Base-by-base conservation (phyloP, 2,888 invertebrate species). In the Xanthorhoe designata region DNA sequence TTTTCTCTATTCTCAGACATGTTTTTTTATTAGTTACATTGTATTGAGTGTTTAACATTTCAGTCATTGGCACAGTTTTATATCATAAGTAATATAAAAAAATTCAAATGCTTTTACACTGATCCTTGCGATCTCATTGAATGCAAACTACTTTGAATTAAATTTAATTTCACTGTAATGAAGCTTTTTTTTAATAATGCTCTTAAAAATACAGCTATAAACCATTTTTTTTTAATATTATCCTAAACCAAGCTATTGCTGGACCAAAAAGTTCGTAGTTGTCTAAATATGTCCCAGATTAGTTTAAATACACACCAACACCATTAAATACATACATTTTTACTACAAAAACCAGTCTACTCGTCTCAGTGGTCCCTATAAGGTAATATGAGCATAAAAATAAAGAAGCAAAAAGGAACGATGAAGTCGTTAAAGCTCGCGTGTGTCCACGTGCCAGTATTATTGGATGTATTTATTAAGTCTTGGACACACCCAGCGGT, bases 381-480 rank as follows among this genome's bases (percentile, higher is more conserved):
- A 69, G 75, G 69, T 66, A 64, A 68, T 70, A 70, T 69, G 70
- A 63, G 66, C 71, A 72, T 78, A 62, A 75, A 76, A 75, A 72
- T 74, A 78, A 73, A 74, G 65, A 74, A 75, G 62, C 50, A 59
- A 61, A 68, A 72, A 64, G 70, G 71, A 75, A 71, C 71, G 73
- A 74, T 71, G 68, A 69, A 65, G 58, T 72, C 73, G 68, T 78
- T 77, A 76, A 52, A 54, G 42, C 64, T 42, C 19, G 35, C 29
- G 17, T 24, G 69, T 67, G 68, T 69, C 58, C 72, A 71, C 69
- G 65, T 72, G 56, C 59, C 60, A 55, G 47, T 17, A 47, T 18
- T 18, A 38, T 52, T 15, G 24, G 58, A 55, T 52, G 55, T 72
- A 53, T 75, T 70, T 69, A 59, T 42, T 47, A 7, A 47, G 15